A percentile compares a stretch with the other conserved stretches of the same genome.
phyloP scores from a whole-genome alignment of 2,888 invertebrate genomes.

The Acronicta alni region DNA sequence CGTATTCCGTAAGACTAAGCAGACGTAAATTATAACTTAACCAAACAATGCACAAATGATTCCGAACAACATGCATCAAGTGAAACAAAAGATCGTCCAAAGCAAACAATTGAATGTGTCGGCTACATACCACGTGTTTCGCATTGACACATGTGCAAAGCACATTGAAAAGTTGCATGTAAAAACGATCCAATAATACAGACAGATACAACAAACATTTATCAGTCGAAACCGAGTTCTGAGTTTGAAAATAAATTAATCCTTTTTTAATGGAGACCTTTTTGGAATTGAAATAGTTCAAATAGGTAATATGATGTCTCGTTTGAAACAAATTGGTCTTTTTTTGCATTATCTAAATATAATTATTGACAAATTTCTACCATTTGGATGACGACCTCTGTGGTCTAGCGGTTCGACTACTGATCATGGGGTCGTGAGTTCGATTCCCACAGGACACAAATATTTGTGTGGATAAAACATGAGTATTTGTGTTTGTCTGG shows the following conservation, averaged over 20 bases:
- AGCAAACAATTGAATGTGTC: slow-evolving; percentile 52
- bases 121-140: slow-evolving; percentile 61
- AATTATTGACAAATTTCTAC: no score
- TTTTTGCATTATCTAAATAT: no score
- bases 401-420: no score
- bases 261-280: background rate
- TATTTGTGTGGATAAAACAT: no score
- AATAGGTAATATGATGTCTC: no score
- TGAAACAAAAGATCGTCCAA: slow-evolving; percentile 34
- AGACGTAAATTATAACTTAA: slow-evolving; percentile 5
- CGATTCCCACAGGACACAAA: no score
- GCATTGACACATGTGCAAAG: slow-evolving; percentile 63
- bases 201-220: slow-evolving; percentile 7
- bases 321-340: no score
- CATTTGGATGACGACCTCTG: no score
- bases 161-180: slow-evolving; percentile 54
- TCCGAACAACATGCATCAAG: slow-evolving; percentile 22
- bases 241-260: background rate
- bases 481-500: no score
- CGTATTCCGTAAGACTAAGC: background rate
- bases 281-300: no score
- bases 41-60: slow-evolving; percentile 29
- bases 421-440: no score
- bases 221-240: slow-evolving; percentile 1
- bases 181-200: slow-evolving; percentile 32